Base-by-base conservation (phyloP, 1,140 invertebrate genomes). In the Glossosoma conforme region DNA sequence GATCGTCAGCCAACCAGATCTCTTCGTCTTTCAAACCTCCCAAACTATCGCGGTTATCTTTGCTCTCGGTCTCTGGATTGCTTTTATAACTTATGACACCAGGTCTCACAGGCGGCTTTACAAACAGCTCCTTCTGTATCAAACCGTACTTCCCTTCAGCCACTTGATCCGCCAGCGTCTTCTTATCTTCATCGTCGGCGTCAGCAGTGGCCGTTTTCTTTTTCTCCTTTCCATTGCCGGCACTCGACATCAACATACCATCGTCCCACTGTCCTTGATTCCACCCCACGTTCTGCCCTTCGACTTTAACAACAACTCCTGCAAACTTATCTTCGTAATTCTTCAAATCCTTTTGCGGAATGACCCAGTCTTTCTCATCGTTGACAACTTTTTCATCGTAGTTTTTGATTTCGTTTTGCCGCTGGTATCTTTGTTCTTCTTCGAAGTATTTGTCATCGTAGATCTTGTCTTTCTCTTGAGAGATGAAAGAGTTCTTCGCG, bases 1-100 rank as follows among this genome's bases (percentile, higher is more conserved):
- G 89, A 62, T 91, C 89, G 62, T 93, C 90, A 0, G 89, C 86
- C 33, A 93, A 69, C 88, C 89, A 93, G 54, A 93, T 91, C 54
- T 93, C 89, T 33, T 91, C 84, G 45, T 84, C 77, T 56, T 85
- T 82, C 0, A 93, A 69, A 10, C 90, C 90, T 9, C 89, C 90
- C 2, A 89, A 74, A 65, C 82, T 91, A 44, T 85, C 79, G 1
- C 81, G 74, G 45, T 83, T 89, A 64, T 92, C 88, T 59, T 83
- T 82, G 0, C 85, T 81, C 54, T 67, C 63, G 2, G 87, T 85
- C 61, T 91, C 88, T 0, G 83, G 75, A 62, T 91, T 90, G 0
- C 77, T 67, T 11, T 79, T 75, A 61, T 92, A 92, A 61, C 87
- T 91, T 3, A 92, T 73, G 13, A 92, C 81, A 1, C 89, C 89